Base-by-base conservation (phyloP, 2,888 invertebrate species). In the Tethea ocularis region DNA sequence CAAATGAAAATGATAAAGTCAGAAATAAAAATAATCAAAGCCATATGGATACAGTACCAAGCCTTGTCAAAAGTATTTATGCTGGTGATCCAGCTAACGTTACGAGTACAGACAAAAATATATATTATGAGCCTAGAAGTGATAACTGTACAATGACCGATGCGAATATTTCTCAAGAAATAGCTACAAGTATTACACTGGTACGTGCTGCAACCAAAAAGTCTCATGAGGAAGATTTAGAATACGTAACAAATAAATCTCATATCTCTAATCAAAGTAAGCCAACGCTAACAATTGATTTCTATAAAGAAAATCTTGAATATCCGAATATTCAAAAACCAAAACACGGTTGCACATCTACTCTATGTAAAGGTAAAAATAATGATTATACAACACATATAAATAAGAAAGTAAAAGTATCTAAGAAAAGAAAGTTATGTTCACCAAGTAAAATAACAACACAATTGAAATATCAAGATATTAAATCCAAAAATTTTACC, bases 31-130 rank as follows among this genome's bases (percentile, higher is more conserved):
- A 46, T 46, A 46, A 46, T 46, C 2, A n/a, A 54, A 26, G 61
- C 2, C 64, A 68, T 17, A 58, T 79, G 41, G 64, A 75, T 20
- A 54, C 62, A 7, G 69, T 80, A 61, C 79, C 84, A 4, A 85
- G 83, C 61, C 67, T 87, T 29, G 65, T 86, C 11, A 78, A 77
- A 67, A 83, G 71, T 53, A 75, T 86, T 46, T 86, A 79, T 52
- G 73, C 64, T 11, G 77, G 74, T 57, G 74, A 81, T 57, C 61
- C 72, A 15, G 68, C 61, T 4, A 72, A 77, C 29, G 55, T 72
- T 2, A 69, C 61, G 29, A 73, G 67, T 55, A 71, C 70, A 15
- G 72, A 79, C 41, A 71, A 69, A 51, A 64, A 72, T 52, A 33
- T 60, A 22, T 29, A 62, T 52, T 53, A 58, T 38, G 13, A 52